Conservation (phyloP, 2,888 invertebrate species). For the Eilema caniola region DNA sequence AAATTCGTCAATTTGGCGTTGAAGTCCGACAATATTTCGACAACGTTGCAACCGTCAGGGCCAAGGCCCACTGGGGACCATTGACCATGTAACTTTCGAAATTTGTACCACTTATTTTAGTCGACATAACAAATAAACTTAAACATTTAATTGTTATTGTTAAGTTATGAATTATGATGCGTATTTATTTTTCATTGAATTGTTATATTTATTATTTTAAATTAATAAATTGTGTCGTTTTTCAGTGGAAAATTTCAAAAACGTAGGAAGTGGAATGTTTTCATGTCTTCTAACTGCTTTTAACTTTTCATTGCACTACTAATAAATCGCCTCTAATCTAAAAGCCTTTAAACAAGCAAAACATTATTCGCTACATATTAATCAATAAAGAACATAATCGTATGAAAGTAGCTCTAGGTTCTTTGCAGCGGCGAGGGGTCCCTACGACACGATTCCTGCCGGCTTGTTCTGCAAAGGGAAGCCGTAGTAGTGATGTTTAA, state of each 20-base stretch:
- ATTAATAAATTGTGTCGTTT: not conserved
- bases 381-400: too few relatives aligned
- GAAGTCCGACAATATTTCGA: slow-evolving; percentile 46
- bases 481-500: too few relatives aligned
- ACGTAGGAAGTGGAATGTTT: not conserved
- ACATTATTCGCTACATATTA: too few relatives aligned
- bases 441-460: too few relatives aligned
- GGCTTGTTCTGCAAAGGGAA: too few relatives aligned
- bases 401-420: too few relatives aligned
- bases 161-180: slow-evolving; percentile 5
- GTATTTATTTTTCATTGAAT: not conserved
- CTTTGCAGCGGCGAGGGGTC: too few relatives aligned
- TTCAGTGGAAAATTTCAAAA: not conserved
- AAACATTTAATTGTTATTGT: slow-evolving; percentile 23
- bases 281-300: not conserved
- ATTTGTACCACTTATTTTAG: slow-evolving; percentile 46
- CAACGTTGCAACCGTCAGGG: slow-evolving; percentile 51
- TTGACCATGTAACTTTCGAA: slow-evolving; percentile 54
- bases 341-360: too few relatives aligned
- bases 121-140: slow-evolving; percentile 12
- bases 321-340: not conserved
- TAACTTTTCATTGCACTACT: not conserved
- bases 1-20: slow-evolving; percentile 32
- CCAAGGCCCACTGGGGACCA: slow-evolving; percentile 51
- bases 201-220: not conserved